Base-by-base conservation (phyloP, 2,888 invertebrate genomes). In the Andrena camellia region DNA sequence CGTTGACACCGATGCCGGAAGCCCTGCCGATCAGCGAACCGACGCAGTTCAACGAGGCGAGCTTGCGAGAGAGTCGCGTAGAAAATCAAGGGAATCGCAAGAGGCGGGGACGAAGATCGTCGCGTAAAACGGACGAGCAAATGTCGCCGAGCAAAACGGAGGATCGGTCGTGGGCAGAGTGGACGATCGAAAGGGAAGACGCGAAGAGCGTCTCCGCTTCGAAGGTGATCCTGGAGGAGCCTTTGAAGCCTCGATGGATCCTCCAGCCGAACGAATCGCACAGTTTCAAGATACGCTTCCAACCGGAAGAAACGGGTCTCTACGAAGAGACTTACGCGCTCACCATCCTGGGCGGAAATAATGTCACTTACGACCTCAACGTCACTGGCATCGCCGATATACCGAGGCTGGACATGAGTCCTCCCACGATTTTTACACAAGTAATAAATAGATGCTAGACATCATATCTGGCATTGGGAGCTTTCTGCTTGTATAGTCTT, bases 381-480 rank as follows among this genome's bases (percentile, higher is more conserved):
- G 68, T 91, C n/a, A 60, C 69, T 17, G 93, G 92, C 10, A 42
- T 84, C 0, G 86, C 89, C 1, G 91, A 90, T 42, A 59, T 93
- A 73, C 93, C 93, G 0, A 84, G 75, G 42, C 29, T 94, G 0
- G 85, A 91, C 67, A 90, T 89, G 90, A 74, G 86, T 6, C 91
- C 93, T 4, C 35, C 79, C 2, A 59, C 74, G 2, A 82, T 93
- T 59, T 93, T 92, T 74, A 67, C 83, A 0, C 90, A 89, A 69
- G 85, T 86, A 81, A 70, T 20, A 17, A 60, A n/a, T 17, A 2
- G 29, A 50, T n/a, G 33, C 13, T 2, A 35, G 3, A 17, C 17
- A 17, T 17, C 42, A 5, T 17, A 42, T 42, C 42, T 42, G 42
- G 17, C 17, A 42, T 17, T 17, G 17, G 2, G 13, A n/a, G 13